Evolutionary conservation across 1,140 invertebrate genomes (phyloP).

Genomic region (Acromyrmex heyeri): DNA sequence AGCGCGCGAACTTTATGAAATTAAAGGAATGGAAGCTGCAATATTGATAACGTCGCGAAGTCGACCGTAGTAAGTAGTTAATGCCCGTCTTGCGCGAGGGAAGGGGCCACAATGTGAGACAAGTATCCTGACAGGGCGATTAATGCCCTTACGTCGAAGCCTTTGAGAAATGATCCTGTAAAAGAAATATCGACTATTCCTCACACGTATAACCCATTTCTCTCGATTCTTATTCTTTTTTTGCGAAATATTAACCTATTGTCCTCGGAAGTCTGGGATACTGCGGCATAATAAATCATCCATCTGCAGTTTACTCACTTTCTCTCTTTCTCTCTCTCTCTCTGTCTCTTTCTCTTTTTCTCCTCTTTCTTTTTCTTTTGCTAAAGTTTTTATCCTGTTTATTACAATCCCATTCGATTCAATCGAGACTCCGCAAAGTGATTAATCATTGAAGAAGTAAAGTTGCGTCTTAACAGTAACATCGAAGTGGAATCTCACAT

Average conservation of each 20-base stretch:
- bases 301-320: constrained; percentile 30
- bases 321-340: neutral
- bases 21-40: constrained; percentile 43
- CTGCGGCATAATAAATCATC: constrained; percentile 70
- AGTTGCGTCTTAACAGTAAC: constrained; percentile 3
- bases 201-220: constrained; percentile 52
- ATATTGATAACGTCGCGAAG: constrained; percentile 64
- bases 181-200: constrained; percentile 59
- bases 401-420: constrained; percentile 58
- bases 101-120: constrained; percentile 3
- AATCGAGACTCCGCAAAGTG: neutral
- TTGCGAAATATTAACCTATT: constrained; percentile 67
- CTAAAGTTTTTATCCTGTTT: constrained; percentile 55
- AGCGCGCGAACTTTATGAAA: constrained; percentile 59
- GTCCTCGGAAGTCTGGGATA: constrained; percentile 45
- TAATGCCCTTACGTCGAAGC: constrained; percentile 55
- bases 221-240: constrained; percentile 5
- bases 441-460: constrained; percentile 66
- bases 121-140: constrained; percentile 41
- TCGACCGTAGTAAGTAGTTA: constrained; percentile 41
- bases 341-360: neutral
- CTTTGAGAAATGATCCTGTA: constrained; percentile 38
- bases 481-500: constrained; percentile 6
- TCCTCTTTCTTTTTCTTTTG: neutral
- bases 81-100: neutral